phyloP scores from a whole-genome alignment of 2,113 vertebrate genomes.

The Phainopepla nitens region DNA sequence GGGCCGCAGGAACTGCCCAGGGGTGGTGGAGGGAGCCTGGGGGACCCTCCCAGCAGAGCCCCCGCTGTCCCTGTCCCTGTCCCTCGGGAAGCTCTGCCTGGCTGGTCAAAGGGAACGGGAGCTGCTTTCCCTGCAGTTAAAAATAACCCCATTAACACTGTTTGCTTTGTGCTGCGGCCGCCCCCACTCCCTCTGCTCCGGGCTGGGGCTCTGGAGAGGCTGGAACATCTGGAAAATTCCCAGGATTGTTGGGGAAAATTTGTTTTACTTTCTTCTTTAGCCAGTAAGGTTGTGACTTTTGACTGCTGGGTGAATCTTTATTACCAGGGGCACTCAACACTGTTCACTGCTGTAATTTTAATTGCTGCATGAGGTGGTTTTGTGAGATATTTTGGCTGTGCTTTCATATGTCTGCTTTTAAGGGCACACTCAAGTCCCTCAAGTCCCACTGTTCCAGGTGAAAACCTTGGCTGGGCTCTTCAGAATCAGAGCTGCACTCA shows the following conservation, averaged over 20 bases:
- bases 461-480: not conserved
- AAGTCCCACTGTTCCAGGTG: not conserved
- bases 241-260: fast-evolving
- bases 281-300: not conserved
- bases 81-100: not conserved
- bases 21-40: not conserved
- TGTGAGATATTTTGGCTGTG: not conserved
- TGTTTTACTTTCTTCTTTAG: not conserved
- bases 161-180: not conserved
- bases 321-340: fast-evolving
- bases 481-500: not conserved
- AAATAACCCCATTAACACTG: not conserved
- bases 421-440: fast-evolving
- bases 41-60: fast-evolving
- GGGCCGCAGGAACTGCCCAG: not conserved
- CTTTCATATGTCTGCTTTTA: not conserved
- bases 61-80: not conserved
- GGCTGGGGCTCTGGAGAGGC: not conserved
- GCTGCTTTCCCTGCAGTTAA: not conserved
- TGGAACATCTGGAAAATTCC: not conserved
- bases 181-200: not conserved
- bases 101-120: not conserved
- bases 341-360: not conserved
- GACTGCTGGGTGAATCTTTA: not conserved
- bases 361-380: not conserved